phyloP scores from a whole-genome alignment of 1,140 invertebrate species.

The Tetramorium alpestre region DNA sequence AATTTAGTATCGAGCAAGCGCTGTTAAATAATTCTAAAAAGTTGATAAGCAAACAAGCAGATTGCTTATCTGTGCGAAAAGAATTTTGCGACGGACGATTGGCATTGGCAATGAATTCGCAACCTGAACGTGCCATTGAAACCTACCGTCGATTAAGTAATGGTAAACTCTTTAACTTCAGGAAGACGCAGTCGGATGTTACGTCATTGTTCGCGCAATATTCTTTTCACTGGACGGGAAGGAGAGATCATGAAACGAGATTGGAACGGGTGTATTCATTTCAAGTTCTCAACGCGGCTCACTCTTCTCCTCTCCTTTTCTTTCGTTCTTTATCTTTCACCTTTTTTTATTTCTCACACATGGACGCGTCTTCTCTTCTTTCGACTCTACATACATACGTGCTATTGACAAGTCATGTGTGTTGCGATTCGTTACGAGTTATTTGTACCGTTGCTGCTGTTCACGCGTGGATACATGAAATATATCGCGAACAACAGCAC shows the following conservation, averaged over 20 bases:
- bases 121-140: background rate
- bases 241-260: background rate
- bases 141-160: background rate
- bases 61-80: background rate
- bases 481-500: background rate
- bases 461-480: background rate
- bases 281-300: background rate
- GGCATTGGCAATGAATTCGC: background rate
- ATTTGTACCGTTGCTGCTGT: background rate
- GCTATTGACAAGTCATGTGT: background rate
- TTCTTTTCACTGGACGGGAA: background rate
- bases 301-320: background rate
- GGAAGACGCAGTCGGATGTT: background rate
- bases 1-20: background rate
- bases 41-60: background rate
- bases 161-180: background rate
- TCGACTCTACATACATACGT: background rate
- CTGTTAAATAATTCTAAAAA: background rate
- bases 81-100: background rate
- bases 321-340: background rate
- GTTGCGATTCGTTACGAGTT: background rate
- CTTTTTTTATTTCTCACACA: background rate
- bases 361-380: background rate
- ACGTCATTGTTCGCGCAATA: slow-evolving; percentile 1
- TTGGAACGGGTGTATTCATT: background rate